These are phyloP conservation scores for Atherinomorus stipes DNA, from an alignment of 2,113 vertebrate species.

Conservation along the genomic window DNA sequence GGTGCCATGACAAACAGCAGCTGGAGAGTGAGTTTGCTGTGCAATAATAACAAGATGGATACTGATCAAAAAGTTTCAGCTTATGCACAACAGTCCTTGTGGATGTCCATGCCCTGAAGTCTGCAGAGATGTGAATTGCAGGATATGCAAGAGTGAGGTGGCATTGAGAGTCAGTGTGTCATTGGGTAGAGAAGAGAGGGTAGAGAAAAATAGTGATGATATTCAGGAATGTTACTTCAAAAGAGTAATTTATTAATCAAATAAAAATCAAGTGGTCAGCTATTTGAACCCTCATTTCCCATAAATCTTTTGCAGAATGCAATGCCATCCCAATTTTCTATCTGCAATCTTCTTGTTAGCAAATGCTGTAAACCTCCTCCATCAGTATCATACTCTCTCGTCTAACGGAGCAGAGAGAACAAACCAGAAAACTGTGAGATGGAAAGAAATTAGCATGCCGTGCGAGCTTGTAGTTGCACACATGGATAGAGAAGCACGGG, in stretches of 20 bases:
- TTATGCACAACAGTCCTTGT: slow-evolving; percentile 12
- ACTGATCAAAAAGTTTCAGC: slow-evolving; percentile 22
- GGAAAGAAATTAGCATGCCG: slow-evolving; percentile 59
- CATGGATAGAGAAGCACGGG: slow-evolving; percentile 13
- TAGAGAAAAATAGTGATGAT: slow-evolving; percentile 1
- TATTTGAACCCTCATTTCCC: neutral
- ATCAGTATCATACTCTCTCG: neutral
- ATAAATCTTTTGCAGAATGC: neutral
- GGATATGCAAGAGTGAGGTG: slow-evolving; percentile 13
- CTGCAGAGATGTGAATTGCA: neutral
- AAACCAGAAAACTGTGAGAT: slow-evolving; percentile 31
- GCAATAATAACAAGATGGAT: slow-evolving; percentile 11
- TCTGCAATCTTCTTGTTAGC: neutral
- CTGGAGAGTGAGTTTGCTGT: neutral
- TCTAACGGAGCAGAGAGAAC: slow-evolving; percentile 7
- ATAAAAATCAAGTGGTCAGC: neutral
- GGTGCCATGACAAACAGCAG: no score
- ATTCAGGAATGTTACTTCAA: neutral
- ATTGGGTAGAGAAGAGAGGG: neutral
- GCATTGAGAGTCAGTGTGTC: slow-evolving; percentile 18
- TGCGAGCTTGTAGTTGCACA: slow-evolving; percentile 16
- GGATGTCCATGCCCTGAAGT: slow-evolving; percentile 13
- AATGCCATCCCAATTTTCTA: no score
- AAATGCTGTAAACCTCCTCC: slow-evolving; percentile 3
- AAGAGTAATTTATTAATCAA: no score